phyloP scores from a whole-genome alignment of 37 sponge, comb jelly and placozoan species.

The Beroe forskalii region DNA sequence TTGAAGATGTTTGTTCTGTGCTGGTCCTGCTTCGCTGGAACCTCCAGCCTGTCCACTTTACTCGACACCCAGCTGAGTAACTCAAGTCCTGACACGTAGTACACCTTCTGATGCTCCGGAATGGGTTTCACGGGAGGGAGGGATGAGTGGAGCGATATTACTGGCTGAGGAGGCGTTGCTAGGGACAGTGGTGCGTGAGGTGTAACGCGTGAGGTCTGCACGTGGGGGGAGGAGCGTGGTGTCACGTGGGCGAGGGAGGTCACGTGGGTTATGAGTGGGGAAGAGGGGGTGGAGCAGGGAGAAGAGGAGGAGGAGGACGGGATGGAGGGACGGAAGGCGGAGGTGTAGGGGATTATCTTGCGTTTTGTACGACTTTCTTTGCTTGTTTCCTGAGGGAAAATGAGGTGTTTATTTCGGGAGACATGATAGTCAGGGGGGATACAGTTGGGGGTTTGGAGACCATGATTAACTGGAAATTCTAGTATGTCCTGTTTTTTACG shows the following conservation, averaged over 20 bases:
- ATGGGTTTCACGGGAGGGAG: background rate
- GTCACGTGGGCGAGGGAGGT: background rate
- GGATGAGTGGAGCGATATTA: background rate
- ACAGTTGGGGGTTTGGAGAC: too few relatives aligned
- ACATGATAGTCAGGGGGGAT: too few relatives aligned
- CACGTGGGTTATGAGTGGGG: background rate
- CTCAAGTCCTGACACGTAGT: slow-evolving; percentile 36
- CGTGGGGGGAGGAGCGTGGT: background rate
- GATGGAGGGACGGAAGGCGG: slow-evolving; percentile 37
- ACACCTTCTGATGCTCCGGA: slow-evolving; percentile 31
- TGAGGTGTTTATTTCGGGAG: background rate
- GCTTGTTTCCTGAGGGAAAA: background rate
- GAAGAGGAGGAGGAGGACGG: background rate
- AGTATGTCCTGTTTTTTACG: too few relatives aligned
- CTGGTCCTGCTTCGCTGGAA: background rate
- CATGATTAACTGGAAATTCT: too few relatives aligned
- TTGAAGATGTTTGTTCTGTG: background rate
- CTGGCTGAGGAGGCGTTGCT: background rate
- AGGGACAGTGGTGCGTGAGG: background rate
- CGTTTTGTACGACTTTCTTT: slow-evolving; percentile 7
- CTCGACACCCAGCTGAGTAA: background rate
- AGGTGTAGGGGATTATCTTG: slow-evolving; percentile 29
- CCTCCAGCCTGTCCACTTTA: slow-evolving; percentile 29
- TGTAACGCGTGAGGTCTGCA: background rate
- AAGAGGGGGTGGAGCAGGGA: background rate